phyloP scores from a whole-genome alignment of 1,140 invertebrate species.

The Brachionus koreanus region DNA sequence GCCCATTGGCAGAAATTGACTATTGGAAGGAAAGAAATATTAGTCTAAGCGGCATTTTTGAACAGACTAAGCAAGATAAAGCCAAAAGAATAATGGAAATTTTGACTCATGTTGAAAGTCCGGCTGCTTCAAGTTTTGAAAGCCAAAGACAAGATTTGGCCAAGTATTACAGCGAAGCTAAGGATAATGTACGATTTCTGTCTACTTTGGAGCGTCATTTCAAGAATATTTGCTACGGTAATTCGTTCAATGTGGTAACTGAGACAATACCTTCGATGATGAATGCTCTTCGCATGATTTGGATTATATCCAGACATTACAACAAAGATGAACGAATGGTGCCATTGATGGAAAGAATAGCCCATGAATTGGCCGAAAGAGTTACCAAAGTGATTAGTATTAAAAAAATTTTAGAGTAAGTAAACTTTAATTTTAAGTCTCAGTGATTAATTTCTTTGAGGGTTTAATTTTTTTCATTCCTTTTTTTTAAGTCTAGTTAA shows the following conservation, averaged over 20 bases:
- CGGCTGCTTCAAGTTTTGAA: constrained; percentile 60
- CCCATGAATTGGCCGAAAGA: constrained; percentile 72
- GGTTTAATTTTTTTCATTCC: too few species aligned
- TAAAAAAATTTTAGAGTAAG: constrained; percentile 66
- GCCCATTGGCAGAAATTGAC: constrained; percentile 74
- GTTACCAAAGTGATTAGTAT: constrained; percentile 69
- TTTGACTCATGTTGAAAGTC: constrained; percentile 61
- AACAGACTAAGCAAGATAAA: constrained; percentile 71
- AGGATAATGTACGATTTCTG: constrained; percentile 77
- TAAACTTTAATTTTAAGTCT: constrained; percentile 35
- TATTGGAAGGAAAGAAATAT: constrained; percentile 75
- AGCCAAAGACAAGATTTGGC: constrained; percentile 63
- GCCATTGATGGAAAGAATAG: constrained; percentile 72
- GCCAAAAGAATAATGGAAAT: constrained; percentile 65
- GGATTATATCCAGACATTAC: constrained; percentile 60
- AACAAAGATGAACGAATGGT: constrained; percentile 70
- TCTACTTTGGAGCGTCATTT: constrained; percentile 74
- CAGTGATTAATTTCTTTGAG: too few species aligned
- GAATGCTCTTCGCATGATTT: constrained; percentile 66
- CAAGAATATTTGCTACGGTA: constrained; percentile 70
- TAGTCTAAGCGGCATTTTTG: constrained; percentile 69
- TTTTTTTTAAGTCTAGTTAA: too few species aligned
- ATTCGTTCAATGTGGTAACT: constrained; percentile 65
- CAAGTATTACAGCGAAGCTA: constrained; percentile 70
- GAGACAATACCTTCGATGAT: constrained; percentile 72